Evolutionary conservation across 2,888 invertebrate genomes (phyloP).

Genomic region (Apotomis turbidana): DNA sequence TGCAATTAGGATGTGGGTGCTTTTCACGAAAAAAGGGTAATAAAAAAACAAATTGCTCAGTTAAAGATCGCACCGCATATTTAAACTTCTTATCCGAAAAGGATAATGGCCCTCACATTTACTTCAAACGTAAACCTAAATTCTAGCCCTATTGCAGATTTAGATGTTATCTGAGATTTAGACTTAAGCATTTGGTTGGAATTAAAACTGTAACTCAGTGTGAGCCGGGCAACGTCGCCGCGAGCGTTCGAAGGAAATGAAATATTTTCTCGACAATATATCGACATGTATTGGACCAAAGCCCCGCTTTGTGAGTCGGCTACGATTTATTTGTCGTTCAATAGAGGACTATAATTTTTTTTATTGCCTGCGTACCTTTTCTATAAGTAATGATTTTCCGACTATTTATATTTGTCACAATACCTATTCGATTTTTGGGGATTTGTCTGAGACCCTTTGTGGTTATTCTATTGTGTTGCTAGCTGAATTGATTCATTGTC

Average conservation of each 20-base stretch:
- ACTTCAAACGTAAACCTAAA: neutral
- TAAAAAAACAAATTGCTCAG: neutral
- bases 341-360: slow-evolving; percentile 55
- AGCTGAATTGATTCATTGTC: slow-evolving; percentile 35
- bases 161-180: slow-evolving; percentile 1
- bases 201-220: slow-evolving; percentile 29
- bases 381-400: slow-evolving; percentile 43
- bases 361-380: slow-evolving; percentile 50
- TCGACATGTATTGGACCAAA: slow-evolving; percentile 58
- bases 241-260: slow-evolving; percentile 52
- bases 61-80: neutral
- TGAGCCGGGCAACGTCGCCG: slow-evolving; percentile 16
- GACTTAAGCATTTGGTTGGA: slow-evolving; percentile 6
- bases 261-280: slow-evolving; percentile 62
- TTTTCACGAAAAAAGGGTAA: neutral
- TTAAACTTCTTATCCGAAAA: neutral
- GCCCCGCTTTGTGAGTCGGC: slow-evolving; percentile 53
- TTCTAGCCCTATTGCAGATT: neutral
- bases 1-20: no score
- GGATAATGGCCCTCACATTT: neutral
- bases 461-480: slow-evolving; percentile 33
- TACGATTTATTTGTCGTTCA: slow-evolving; percentile 60
- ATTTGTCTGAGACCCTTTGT: slow-evolving; percentile 32
- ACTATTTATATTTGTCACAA: slow-evolving; percentile 42
- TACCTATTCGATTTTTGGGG: slow-evolving; percentile 38